Percentiles rank a stretch among this genome's conserved stretches.
phyloP scores from a whole-genome alignment of 2,888 invertebrate species.

The Pandemis corylana region DNA sequence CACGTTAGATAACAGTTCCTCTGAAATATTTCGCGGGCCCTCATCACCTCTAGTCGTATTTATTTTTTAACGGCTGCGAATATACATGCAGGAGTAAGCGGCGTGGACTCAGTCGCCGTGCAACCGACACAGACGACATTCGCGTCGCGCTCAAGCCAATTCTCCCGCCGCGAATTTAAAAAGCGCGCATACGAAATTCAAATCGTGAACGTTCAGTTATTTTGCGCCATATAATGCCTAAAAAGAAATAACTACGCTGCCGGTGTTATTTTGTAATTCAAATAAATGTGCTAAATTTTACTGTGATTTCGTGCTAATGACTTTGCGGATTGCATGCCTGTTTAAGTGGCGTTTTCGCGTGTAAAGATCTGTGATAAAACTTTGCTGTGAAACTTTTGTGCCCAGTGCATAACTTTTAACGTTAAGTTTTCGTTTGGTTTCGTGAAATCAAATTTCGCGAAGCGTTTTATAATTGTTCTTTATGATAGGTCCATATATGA shows the following conservation, averaged over 20 bases:
- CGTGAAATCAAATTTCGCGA: conserved; percentile 82
- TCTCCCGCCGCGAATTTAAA: conserved; percentile 76
- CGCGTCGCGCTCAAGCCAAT: conserved; percentile 64
- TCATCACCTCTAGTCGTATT: conserved; percentile 74
- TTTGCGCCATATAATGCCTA: conserved; percentile 69
- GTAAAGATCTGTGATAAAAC: conserved; percentile 77
- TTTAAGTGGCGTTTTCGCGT: conserved; percentile 60
- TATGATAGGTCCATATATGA: conserved; percentile 85
- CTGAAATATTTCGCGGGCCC: conserved; percentile 67
- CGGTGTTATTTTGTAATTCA: conserved; percentile 19
- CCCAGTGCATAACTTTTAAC: conserved; percentile 47
- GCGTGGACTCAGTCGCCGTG: conserved; percentile 76
- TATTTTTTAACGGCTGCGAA: conserved; percentile 81
- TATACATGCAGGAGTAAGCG: conserved; percentile 74
- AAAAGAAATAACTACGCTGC: conserved; percentile 70
- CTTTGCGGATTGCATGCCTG: conserved; percentile 63
- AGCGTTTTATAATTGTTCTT: conserved; percentile 75
- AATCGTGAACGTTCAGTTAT: conserved; percentile 52
- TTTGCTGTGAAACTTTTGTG: conserved; percentile 67
- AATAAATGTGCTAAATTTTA: conserved; percentile 59
- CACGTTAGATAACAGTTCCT: conserved; percentile 72
- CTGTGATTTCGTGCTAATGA: conserved; percentile 66
- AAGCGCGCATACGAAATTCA: conserved; percentile 59
- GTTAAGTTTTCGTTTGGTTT: conserved; percentile 60
- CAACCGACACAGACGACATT: conserved; percentile 71